Conservation (phyloP, 1,140 invertebrate species). For the Chlorops oryzae region DNA sequence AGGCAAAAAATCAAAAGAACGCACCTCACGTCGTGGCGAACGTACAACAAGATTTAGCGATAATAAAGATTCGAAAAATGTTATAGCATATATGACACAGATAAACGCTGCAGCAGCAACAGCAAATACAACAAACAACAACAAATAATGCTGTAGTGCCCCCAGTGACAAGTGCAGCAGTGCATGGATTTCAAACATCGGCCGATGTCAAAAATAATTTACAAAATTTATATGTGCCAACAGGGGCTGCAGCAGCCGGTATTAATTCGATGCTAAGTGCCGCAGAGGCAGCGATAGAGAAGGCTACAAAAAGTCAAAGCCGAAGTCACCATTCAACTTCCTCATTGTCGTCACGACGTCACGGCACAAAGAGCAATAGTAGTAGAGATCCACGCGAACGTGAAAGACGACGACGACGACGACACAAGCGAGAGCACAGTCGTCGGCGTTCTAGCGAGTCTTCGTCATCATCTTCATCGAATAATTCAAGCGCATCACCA, state of each 20-base stretch:
- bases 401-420: too few species aligned
- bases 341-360: neutral
- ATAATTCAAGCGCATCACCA: conserved; percentile 2
- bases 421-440: too few species aligned
- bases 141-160: neutral
- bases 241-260: neutral
- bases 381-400: neutral
- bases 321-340: neutral
- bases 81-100: conserved; percentile 26
- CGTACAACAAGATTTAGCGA: conserved; percentile 42
- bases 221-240: neutral
- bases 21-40: conserved; percentile 29
- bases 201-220: too few species aligned
- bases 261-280: conserved; percentile 5
- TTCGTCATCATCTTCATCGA: conserved; percentile 5
- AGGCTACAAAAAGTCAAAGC: conserved; percentile 2
- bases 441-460: too few species aligned
- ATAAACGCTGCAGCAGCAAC: conserved; percentile 10
- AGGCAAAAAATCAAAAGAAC: conserved; percentile 31
- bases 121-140: neutral
- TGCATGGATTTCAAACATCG: too few species aligned
- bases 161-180: neutral
- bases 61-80: conserved; percentile 38
- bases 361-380: neutral
- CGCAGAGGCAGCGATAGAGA: conserved; percentile 5